These are phyloP conservation scores for Scaptodrosophila latifasciaeformis DNA, from an alignment of 2,888 invertebrate genomes.

Conservation along the genomic window DNA sequence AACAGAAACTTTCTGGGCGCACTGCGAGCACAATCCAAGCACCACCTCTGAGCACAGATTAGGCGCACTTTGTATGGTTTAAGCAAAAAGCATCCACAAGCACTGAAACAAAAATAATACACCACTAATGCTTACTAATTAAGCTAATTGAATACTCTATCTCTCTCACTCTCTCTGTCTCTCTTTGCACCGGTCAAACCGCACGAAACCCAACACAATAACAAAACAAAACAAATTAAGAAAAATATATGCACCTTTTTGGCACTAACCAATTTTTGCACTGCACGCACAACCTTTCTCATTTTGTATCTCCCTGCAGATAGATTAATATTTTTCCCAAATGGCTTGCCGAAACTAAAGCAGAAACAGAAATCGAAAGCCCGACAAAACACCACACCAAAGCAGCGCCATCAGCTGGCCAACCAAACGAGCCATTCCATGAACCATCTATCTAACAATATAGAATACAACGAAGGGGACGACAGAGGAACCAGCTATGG, in stretches of 20 bases:
- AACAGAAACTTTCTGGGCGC: too few species aligned
- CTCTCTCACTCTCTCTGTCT: constrained; percentile 11
- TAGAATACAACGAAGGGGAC: constrained; percentile 43
- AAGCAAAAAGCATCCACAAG: too few species aligned
- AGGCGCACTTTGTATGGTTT: too few species aligned
- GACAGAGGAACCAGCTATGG: constrained; percentile 38
- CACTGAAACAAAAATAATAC: constrained; percentile 5
- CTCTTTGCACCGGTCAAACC: too few species aligned
- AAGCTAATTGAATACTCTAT: constrained; percentile 52
- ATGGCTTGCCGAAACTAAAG: constrained; percentile 70
- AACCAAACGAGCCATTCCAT: constrained; percentile 32
- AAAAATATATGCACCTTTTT: constrained; percentile 46
- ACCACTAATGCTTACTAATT: constrained; percentile 41
- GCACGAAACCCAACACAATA: neutral
- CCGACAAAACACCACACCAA: constrained; percentile 44
- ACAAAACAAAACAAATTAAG: neutral
- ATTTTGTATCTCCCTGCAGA: constrained; percentile 49
- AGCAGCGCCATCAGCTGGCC: constrained; percentile 23
- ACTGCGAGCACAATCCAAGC: too few species aligned
- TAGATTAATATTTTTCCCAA: constrained; percentile 73
- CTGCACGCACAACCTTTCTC: constrained; percentile 42
- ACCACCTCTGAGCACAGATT: too few species aligned
- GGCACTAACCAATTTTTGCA: constrained; percentile 61
- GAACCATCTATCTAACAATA: constrained; percentile 58
- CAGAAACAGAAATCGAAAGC: constrained; percentile 61